These are phyloP conservation scores for Plectrocnemia conspersa DNA, from an alignment of 1,140 invertebrate species.

Conservation along the genomic window DNA sequence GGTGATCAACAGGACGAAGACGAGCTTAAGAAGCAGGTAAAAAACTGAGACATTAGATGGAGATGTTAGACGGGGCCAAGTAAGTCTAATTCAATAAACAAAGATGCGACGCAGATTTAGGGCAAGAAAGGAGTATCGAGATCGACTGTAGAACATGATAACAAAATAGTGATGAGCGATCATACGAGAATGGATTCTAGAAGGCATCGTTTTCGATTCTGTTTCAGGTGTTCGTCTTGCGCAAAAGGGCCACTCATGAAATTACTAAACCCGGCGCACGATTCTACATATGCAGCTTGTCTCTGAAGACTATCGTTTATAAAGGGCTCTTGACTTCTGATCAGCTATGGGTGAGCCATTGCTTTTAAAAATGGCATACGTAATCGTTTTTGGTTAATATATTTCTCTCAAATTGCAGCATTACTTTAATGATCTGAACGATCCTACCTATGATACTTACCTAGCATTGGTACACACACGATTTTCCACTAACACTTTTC, in stretches of 20 bases:
- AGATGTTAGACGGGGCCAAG: slow-evolving; percentile 9
- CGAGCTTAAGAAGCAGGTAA: slow-evolving; percentile 59
- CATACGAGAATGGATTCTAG: slow-evolving; percentile 18
- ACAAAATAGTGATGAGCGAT: background rate
- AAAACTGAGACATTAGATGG: slow-evolving; percentile 27
- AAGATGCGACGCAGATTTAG: slow-evolving; percentile 1
- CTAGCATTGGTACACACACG: slow-evolving; percentile 92
- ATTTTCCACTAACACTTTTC: slow-evolving; percentile 99
- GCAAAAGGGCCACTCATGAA: slow-evolving; percentile 88
- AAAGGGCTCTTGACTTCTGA: slow-evolving; percentile 96
- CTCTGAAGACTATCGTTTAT: slow-evolving; percentile 86
- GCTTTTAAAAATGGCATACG: background rate
- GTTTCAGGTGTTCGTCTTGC: slow-evolving; percentile 79
- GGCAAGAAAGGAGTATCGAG: background rate
- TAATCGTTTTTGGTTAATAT: background rate
- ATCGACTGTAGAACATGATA: background rate
- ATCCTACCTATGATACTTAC: slow-evolving; percentile 89
- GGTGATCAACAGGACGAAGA: slow-evolving; percentile 59
- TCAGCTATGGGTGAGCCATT: slow-evolving; percentile 77
- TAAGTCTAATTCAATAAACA: slow-evolving; percentile 24
- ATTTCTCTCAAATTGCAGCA: slow-evolving; percentile 37
- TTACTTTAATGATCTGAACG: slow-evolving; percentile 59
- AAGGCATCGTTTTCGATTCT: slow-evolving; percentile 35
- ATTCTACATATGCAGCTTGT: slow-evolving; percentile 96
- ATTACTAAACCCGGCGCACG: slow-evolving; percentile 76